Base-by-base conservation (phyloP, 1,140 invertebrate genomes). In the Uloborus diversus region DNA sequence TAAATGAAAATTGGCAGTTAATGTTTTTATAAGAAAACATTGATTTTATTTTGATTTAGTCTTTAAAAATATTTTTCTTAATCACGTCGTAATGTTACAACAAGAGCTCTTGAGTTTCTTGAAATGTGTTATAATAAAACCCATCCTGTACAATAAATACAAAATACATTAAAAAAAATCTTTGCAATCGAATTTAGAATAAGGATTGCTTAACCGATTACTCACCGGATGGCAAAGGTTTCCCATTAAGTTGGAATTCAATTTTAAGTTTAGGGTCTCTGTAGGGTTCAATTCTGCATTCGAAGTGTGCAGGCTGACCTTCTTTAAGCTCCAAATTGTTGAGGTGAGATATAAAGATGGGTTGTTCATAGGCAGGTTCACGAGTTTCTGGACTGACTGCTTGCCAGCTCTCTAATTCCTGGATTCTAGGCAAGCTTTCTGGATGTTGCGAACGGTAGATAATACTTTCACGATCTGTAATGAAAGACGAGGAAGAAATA, bases 371-470 rank as follows among this genome's bases (percentile, higher is more conserved):
- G 1, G 88, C 89, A 4, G 92, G 91, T 85, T 96, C 94, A 1
- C 91, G 90, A 51, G 89, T 87, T 64, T 92, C 92, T 2, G 81
- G 56, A 2, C 89, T 86, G 65, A 30, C 20, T 11, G 47, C 20
- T n/a, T 79, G 64, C 14, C 30, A 35, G 28, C 66, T 66, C 88
- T 97, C 95, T 20, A 97, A 88, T 85, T 94, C 92, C 88, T 95
- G 93, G 84, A 97, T 97, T 81, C 93, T 93, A 85, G 95, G 94
- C 61, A 97, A 88, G 57, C 95, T 95, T 88, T 96, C 96, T 13
- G 95, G 95, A 91, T 97, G 95, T 86, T 96, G 94, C 0, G 94
- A 96, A 71, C 98, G 96, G n/a, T 94, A 95, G 23, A 97, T 90
- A 78, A 99, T 92, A 82, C 82, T 85, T 66, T 85, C 85, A 64